These are phyloP conservation scores for Pterostichus niger DNA, from an alignment of 2,888 invertebrate genomes.

Conservation along the genomic window DNA sequence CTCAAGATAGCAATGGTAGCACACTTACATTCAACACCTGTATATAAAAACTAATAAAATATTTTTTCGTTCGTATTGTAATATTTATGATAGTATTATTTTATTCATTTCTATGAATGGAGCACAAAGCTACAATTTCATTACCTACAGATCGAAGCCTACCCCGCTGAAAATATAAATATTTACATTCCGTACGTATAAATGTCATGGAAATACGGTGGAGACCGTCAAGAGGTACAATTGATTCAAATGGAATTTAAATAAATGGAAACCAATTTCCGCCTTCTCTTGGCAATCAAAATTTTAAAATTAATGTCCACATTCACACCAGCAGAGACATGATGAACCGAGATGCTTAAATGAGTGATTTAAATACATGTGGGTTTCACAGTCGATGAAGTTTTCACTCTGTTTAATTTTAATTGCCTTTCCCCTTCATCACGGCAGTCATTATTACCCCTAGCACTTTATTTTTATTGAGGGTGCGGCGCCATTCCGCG, in stretches of 20 bases:
- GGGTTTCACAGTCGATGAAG: constrained; percentile 55
- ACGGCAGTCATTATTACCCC: constrained; percentile 51
- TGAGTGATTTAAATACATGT: constrained; percentile 57
- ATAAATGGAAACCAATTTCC: constrained; percentile 23
- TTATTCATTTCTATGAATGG: background rate
- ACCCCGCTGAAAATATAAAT: constrained; percentile 28
- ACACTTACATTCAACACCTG: too few relatives aligned
- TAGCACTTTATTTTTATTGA: constrained; percentile 49
- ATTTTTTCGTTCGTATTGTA: too few relatives aligned
- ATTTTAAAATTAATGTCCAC: background rate
- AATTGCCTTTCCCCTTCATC: constrained; percentile 47
- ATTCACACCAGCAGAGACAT: constrained; percentile 1
- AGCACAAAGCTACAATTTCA: constrained; percentile 38
- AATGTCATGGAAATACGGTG: constrained; percentile 35
- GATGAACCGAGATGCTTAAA: constrained; percentile 43
- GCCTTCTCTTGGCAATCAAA: background rate
- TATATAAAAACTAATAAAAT: constrained; percentile 29
- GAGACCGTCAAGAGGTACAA: constrained; percentile 16
- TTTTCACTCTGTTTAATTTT: constrained; percentile 55
- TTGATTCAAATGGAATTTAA: constrained; percentile 6
- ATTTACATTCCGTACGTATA: constrained; percentile 41
- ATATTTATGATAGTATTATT: too few relatives aligned
- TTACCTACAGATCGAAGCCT: constrained; percentile 13
- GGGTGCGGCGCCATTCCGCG: constrained; percentile 37
- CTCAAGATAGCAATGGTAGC: too few relatives aligned